Base-by-base conservation (phyloP, 2,113 vertebrate genomes). In the Microcebus jonahi region DNA sequence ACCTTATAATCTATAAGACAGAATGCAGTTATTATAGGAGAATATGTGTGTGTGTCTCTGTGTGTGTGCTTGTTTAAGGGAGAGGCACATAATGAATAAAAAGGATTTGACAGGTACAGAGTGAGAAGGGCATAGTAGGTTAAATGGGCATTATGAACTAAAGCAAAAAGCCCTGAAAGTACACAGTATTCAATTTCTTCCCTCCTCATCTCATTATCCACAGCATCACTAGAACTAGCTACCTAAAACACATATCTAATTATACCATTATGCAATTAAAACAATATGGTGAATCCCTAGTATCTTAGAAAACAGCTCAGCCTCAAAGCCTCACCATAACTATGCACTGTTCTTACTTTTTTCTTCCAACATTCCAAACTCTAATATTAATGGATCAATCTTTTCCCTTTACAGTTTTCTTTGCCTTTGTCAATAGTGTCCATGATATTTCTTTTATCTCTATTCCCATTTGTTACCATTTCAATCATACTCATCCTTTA, bases 71-170 rank as follows among this genome's bases (percentile, higher is more conserved):
- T 70, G 9, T 59, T 42, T 84, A 73, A 25, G 39, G 31, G 45
- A 89, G 39, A 61, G 13, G 13, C 36, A 84, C 36, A 63, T 57
- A 53, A 65, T 36, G 42, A 82, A 79, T 42, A 36, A 80, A 65
- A 88, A 55, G 75, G 25, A 76, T 92, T 90, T 94, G 23, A 84
- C 18, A 93, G 48, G 89, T 88, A 77, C 11, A 81, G 86, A 81
- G 68, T 75, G 31, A 92, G 68, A 23, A 87, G 34, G 13, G 42
- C 36, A 75, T 1, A 39, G 36, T 9, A 55, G 11, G 25, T 80
- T 85, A 76, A 92, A 34, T 5, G 12, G 57, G 70, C 55, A 91
- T n/a, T 50, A 77, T 42, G 42, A 81, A 76, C 36, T 39, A 71
- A 81, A 59, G 59, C 57, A 94, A 94, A 91, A 90, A 50, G 45